A percentile compares a stretch with the other conserved stretches of the same genome.
Evolutionary conservation across 1,140 invertebrate species (phyloP).

Genomic region (Drosophila chauvacae): DNA sequence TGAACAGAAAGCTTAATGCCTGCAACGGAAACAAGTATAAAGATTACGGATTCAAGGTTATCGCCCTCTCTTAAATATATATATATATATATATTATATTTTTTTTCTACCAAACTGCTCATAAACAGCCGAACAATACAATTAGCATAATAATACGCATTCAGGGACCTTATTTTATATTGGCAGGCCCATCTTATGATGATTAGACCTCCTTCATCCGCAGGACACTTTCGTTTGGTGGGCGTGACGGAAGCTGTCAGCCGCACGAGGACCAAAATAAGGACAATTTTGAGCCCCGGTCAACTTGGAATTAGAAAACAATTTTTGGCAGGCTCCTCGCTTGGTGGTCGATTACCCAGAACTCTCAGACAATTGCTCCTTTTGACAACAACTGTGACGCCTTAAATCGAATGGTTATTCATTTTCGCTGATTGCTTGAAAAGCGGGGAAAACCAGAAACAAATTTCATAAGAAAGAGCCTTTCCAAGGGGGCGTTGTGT

Average conservation of each 20-base stretch:
- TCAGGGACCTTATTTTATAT: slow-evolving; percentile 39
- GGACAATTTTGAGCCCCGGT: slow-evolving; percentile 17
- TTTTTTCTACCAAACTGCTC: slow-evolving; percentile 17
- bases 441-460: neutral
- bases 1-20: slow-evolving; percentile 78
- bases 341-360: slow-evolving; percentile 1
- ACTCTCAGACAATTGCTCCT: neutral
- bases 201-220: slow-evolving; percentile 17
- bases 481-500: neutral
- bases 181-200: slow-evolving; percentile 46
- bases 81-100: neutral
- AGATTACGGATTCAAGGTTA: slow-evolving; percentile 48
- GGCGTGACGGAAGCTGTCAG: slow-evolving; percentile 53
- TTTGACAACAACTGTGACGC: slow-evolving; percentile 1
- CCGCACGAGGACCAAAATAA: slow-evolving; percentile 6
- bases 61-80: slow-evolving; percentile 20
- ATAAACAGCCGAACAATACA: slow-evolving; percentile 55
- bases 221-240: slow-evolving; percentile 17
- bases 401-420: slow-evolving; percentile 23
- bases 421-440: slow-evolving; percentile 16
- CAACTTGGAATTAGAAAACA: slow-evolving; percentile 13
- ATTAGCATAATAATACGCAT: slow-evolving; percentile 69
- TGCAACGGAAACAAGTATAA: slow-evolving; percentile 54
- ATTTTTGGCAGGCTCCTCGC: slow-evolving; percentile 18
- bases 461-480: neutral